Base-by-base conservation (phyloP, 1,140 invertebrate genomes). In the Grapholita molesta region DNA sequence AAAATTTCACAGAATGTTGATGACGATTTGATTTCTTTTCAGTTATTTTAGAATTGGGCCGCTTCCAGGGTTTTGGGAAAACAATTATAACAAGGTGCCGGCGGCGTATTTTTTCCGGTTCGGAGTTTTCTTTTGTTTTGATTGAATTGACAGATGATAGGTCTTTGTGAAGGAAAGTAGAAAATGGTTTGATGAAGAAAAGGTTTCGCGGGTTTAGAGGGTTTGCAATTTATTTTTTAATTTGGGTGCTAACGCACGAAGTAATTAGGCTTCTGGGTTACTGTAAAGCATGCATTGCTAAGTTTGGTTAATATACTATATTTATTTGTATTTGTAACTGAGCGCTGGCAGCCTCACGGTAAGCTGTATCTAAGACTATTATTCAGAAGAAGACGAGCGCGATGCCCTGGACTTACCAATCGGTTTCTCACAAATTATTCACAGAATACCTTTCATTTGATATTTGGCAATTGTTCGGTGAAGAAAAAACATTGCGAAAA, bases 11-110 rank as follows among this genome's bases (percentile, higher is more conserved):
- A 28, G 28, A 61, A 32, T 32, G 55, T 61, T 28, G 55, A 61
- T 61, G 55, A 61, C 55, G 55, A 61, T 61, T 61, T 61, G 55
- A 61, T 61, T 61, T 61, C 28, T 61, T 61, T 61, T 61, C 55
- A 25, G 24, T 32, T 61, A 25, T 61, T 61, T 32, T 32, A 30
- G 55, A 32, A 61, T 61, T 28, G n/a, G n/a, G 23, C 53, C 53
- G 23, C 12, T 55, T n/a, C 24, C 7, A 12, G 53, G 24, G 53
- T 28, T 57, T 57, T 28, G 25, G 55, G 24, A 28, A 61, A 61
- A 61, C 55, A 61, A 61, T 61, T 61, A 61, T 61, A 61, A 61
- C 12, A 15, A 61, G 55, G 55, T 61, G 55, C 12, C 24, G 55
- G 24, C 12, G 28, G 24, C 55, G 55, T 61, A 61, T 28, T 61